Evolutionary conservation across 2,888 invertebrate species (phyloP), one percentile per base, ranked within the genome.

Genomic region (Cordilura impudica): DNA sequence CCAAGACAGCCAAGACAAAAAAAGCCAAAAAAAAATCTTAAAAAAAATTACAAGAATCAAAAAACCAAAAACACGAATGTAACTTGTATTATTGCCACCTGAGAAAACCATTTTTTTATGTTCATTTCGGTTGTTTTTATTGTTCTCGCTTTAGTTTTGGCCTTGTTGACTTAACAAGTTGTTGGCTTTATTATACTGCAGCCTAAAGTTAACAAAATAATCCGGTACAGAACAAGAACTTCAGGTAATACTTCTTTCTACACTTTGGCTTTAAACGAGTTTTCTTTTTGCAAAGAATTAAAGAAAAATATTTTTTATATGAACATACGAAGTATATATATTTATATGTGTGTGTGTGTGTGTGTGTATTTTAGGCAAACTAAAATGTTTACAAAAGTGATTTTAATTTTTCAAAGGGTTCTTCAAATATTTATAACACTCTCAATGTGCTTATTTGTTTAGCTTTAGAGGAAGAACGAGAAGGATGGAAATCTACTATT

Each of bases 111-210:
- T 16, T 45, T 14, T 47, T 19, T 58, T 23, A 51, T 51, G 5
- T n/a, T 5, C 23, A n/a, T 53, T 35, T 35, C 23, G 14, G 3
- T 43, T 31, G 8, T 14, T 43, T 60, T 51, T 43, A n/a, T 31
- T n/a, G 16, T 63, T 26, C 16, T 53, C 8, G 12, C 23, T 49
- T n/a, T 70, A 29, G 31, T 49, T 54, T 61, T 56, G 29, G 56
- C 43, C 70, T 76, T 76, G 63, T 76, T 67, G 74, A 60, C 54
- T 66, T 67, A 56, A 69, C 75, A 69, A 70, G 54, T 56, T 70
- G 75, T 70, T 76, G 76, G 65, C 76, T 76, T 65, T 65, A 58
- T 58, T 43, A 51, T 63, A 29, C 21, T 47, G 56, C 69, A 75
- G 47, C 49, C 26, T 49, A n/a, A 65, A 56, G 29, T 45, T 19